Evolutionary conservation across 2,113 vertebrate species (phyloP), one percentile per base, ranked within the genome.

Genomic region (Proterorhinus semilunaris): DNA sequence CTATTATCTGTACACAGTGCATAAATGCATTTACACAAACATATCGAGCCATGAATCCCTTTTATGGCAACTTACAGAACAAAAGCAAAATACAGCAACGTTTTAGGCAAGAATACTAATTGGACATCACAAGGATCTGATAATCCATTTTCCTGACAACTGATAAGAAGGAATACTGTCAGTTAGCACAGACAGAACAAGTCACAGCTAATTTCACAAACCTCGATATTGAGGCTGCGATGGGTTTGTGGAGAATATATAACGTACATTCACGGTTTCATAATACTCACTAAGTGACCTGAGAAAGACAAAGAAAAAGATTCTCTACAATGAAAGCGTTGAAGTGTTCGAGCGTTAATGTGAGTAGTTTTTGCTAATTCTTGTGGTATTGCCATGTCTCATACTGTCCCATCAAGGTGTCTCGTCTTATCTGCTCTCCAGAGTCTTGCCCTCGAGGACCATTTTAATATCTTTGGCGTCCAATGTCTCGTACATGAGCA

Each of bases 381-480:
- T 15, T 21, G 10, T 63, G n/a, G 45, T 21, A 17, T 46, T 63
- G 43, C 83, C 87, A 76, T 53, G 68, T 44, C 64, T 77, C 54
- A 36, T 69, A 50, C 66, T 67, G 46, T 17, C 54, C 71, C 64
- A 51, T 17, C 13, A 59, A 45, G 8, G 57, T 50, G 2, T 5
- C 58, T 6, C 51, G 68, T 82, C 92, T 97, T 92, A 98, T 95
- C 95, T 97, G 82, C 90, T 80, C 72, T 96, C 93, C 67, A 98
- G 89, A 48, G 92, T 85, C 88, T 98, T 99, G 13, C 97, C 98
- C 88, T 99, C 96, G 71, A 99, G 81, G 80, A 99, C 95, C 86
- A 97, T 90, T 74, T 93, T 94, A 80, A 99, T 98, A 87, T 99
- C 98, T 94, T 97, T 99, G 93, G 94, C 96, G 85, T 99, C 95